Evolutionary conservation across 2,797 vertebrate genomes (phyloP), one percentile per base, ranked within the genome.

Genomic region (Geotrypetes seraphini): DNA sequence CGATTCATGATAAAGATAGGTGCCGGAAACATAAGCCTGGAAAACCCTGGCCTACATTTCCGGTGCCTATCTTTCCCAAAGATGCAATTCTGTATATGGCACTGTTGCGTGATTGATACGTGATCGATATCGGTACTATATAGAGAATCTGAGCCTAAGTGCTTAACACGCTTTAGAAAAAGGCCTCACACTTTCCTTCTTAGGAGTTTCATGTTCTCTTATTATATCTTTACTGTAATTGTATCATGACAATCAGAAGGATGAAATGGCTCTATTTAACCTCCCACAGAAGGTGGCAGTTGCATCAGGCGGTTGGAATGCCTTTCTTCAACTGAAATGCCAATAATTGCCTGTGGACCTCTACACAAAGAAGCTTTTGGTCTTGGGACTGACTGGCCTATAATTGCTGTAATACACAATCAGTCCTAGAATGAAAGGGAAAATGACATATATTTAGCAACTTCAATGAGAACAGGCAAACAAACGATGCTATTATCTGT

Each of bases 281-380:
- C 57, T 51, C 50, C 52, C 59, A 60, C 50, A 61, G 66, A 81
- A 66, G 63, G 68, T 78, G 84, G 73, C 73, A 71, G 67, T 73
- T 69, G 69, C 66, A 69, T 71, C 68, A 76, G 69, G 66, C 71
- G 69, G 69, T 57, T 66, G 69, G 58, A 71, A 83, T 75, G 73
- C 58, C 68, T 75, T 70, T 60, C 50, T 70, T 64, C 58, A 72
- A 65, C 59, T 71, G 46, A 64, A 69, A 53, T 44, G 47, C 66
- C 54, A 78, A 78, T 75, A 71, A 72, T 72, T 71, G 56, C 69
- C 54, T 64, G 72, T 60, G 52, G 68, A 67, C 51, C 61, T 67
- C 43, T 32, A 66, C 51, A 66, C 65, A 69, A 65, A 69, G 69
- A 59, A 68, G 50, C 63, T 71, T 68, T 61, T 63, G 53, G 66